Percentiles rank a stretch among this genome's conserved stretches.
Conservation (phyloP, 1,140 invertebrate genomes). For the Popillia japonica region DNA sequence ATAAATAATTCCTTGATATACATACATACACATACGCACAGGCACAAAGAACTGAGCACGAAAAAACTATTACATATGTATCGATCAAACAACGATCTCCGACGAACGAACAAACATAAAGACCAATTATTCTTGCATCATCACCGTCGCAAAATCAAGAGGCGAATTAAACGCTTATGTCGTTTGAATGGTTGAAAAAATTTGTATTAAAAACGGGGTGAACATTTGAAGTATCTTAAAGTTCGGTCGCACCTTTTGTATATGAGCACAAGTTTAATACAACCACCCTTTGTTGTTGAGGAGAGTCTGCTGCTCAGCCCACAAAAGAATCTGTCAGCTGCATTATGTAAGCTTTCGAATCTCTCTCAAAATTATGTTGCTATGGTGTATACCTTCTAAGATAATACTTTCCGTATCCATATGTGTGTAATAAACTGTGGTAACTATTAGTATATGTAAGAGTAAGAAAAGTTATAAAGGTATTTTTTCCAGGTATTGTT, state of each 20-base stretch:
- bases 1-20: not conserved
- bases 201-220: constrained; percentile 29
- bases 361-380: constrained; percentile 43
- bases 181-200: constrained; percentile 36
- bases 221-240: constrained; percentile 47
- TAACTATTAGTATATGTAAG: too few relatives aligned
- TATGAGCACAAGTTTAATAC: constrained; percentile 46
- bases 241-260: constrained; percentile 43
- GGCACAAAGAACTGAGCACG: not conserved
- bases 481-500: too few relatives aligned
- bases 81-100: constrained; percentile 49
- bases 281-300: constrained; percentile 50
- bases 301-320: constrained; percentile 29
- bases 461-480: too few relatives aligned
- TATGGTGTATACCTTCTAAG: too few relatives aligned
- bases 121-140: constrained; percentile 47
- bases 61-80: constrained; percentile 39
- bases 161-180: constrained; percentile 22
- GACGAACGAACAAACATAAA: constrained; percentile 43
- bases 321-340: constrained; percentile 51
- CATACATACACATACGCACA: not conserved
- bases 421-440: too few relatives aligned
- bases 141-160: constrained; percentile 44
- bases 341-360: constrained; percentile 52
- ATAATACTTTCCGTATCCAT: too few relatives aligned